phyloP scores from a whole-genome alignment of 1,140 invertebrate species.

The Phocides pigmalion region DNA sequence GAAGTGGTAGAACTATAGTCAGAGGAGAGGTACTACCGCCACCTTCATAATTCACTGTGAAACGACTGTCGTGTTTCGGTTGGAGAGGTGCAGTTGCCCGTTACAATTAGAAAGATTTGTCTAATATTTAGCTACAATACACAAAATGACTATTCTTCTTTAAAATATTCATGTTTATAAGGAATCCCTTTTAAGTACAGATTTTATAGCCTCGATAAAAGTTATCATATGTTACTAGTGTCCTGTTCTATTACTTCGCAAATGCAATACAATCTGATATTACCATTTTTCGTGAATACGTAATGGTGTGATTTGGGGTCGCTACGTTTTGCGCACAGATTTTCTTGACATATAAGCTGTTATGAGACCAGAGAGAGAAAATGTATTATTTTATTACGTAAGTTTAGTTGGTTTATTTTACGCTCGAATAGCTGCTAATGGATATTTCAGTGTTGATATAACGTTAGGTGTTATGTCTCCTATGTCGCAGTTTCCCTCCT shows the following conservation, averaged over 20 bases:
- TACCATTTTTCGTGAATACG: conserved; percentile 55
- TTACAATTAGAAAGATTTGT: too few species aligned
- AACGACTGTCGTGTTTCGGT: too few species aligned
- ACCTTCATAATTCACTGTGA: too few species aligned
- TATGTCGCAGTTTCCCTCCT: conserved; percentile 51
- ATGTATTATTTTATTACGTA: conserved; percentile 66
- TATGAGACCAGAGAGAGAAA: conserved; percentile 46
- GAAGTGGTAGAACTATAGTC: too few species aligned
- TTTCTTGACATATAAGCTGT: conserved; percentile 55
- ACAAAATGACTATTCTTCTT: too few species aligned
- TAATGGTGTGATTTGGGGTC: conserved; percentile 55
- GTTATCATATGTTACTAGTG: neutral
- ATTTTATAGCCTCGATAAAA: neutral
- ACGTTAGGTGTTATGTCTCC: conserved; percentile 64
- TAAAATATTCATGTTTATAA: too few species aligned
- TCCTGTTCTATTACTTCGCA: conserved; percentile 23
- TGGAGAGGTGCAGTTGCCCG: too few species aligned
- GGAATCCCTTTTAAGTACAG: too few species aligned
- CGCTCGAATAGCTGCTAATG: conserved; percentile 68
- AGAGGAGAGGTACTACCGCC: too few species aligned
- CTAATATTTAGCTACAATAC: too few species aligned
- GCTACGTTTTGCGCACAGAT: conserved; percentile 52
- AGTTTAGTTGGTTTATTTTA: conserved; percentile 66
- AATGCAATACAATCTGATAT: conserved; percentile 42
- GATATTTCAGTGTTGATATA: conserved; percentile 64